Evolutionary conservation across 2,888 invertebrate species (phyloP).

Genomic region (Pyrgus malvae): DNA sequence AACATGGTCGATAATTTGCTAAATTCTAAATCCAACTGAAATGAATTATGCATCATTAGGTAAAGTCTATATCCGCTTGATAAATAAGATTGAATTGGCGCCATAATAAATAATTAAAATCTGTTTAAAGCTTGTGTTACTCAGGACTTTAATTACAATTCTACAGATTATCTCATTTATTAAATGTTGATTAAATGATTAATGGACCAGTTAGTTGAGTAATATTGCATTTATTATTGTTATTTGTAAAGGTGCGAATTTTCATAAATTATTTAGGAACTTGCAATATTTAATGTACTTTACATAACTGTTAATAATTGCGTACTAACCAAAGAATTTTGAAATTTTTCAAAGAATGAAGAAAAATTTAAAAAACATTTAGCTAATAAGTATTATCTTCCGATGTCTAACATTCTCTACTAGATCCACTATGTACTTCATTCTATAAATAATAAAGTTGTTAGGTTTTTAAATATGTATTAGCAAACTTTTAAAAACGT

Average conservation of each 20-base stretch:
- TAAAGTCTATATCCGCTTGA: conserved; percentile 2
- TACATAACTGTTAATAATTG: no score
- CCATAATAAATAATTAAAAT: conserved; percentile 20
- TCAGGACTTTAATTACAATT: conserved; percentile 13
- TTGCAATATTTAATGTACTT: no score
- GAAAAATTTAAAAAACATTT: no score
- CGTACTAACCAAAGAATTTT: no score
- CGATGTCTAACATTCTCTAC: no score
- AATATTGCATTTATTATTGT: neutral
- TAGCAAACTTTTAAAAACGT: no score
- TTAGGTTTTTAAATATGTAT: no score
- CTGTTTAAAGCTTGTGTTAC: conserved; percentile 7
- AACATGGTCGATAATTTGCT: no score
- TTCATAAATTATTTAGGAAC: neutral
- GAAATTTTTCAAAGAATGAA: no score
- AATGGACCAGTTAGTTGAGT: conserved; percentile 5
- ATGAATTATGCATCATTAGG: conserved; percentile 11
- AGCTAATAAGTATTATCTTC: no score
- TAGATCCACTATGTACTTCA: no score
- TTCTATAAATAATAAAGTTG: no score
- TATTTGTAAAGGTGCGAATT: neutral
- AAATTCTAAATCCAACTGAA: neutral
- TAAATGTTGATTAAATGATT: conserved; percentile 13
- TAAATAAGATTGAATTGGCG: conserved; percentile 20
- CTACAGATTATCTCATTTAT: conserved; percentile 1